phyloP scores from a whole-genome alignment of 2,113 vertebrate genomes.

The Hoplias malabaricus region DNA sequence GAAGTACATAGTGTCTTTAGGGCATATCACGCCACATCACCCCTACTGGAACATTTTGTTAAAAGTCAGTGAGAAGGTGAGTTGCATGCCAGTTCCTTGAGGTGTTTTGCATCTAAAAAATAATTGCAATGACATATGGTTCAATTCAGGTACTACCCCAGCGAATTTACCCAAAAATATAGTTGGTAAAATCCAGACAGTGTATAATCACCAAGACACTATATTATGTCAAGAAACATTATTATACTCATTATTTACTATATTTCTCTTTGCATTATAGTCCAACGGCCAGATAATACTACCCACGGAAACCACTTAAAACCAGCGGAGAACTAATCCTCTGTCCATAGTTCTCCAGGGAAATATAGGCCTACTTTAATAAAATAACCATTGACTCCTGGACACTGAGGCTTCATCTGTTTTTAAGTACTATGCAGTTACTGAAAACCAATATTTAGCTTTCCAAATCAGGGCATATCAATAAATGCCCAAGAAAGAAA shows the following conservation, averaged over 20 bases:
- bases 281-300: background rate
- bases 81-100: no score
- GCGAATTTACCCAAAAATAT: no score
- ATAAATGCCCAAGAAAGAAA: constrained; percentile 63
- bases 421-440: constrained; percentile 53
- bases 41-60: no score
- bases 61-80: no score
- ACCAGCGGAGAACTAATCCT: background rate
- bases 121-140: no score
- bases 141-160: no score
- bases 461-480: constrained; percentile 68
- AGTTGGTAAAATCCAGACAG: no score
- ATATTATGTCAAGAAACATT: background rate
- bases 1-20: no score
- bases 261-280: background rate
- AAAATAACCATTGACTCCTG: constrained; percentile 28
- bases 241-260: background rate
- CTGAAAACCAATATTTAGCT: constrained; percentile 70
- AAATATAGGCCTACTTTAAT: constrained; percentile 38
- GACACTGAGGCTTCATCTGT: constrained; percentile 26
- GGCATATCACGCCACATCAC: no score
- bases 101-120: no score
- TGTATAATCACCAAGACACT: background rate
- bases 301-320: constrained; percentile 17
- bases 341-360: constrained; percentile 12